Percentiles rank a stretch among this genome's conserved stretches.
Evolutionary conservation across 2,888 invertebrate species (phyloP).

Genomic region (Chironomus riparius): DNA sequence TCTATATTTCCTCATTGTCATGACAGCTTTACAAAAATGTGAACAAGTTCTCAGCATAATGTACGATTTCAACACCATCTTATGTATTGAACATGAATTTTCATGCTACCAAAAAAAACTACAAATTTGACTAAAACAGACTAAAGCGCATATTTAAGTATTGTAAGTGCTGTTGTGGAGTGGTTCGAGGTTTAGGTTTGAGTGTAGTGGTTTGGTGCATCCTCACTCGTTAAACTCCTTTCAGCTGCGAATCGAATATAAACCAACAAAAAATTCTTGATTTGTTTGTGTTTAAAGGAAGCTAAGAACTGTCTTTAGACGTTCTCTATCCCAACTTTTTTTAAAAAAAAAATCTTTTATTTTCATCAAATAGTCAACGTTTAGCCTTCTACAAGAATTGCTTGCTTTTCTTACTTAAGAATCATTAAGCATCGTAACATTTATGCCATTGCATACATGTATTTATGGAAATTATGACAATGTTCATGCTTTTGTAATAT

Average conservation of each 20-base stretch:
- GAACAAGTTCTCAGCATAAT: neutral
- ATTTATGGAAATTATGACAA: neutral
- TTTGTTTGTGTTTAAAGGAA: too few species aligned
- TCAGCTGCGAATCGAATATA: too few species aligned
- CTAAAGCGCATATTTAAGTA: too few species aligned
- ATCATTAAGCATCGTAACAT: slow-evolving; percentile 1
- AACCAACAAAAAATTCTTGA: too few species aligned
- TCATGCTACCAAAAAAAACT: too few species aligned
- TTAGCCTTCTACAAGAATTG: neutral
- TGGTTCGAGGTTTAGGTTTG: too few species aligned
- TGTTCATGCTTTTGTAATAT: neutral
- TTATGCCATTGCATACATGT: neutral
- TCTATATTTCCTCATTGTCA: neutral
- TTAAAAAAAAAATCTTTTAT: neutral
- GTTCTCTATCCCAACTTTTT: too few species aligned
- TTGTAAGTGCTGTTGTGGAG: too few species aligned
- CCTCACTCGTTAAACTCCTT: too few species aligned
- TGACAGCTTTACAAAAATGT: neutral
- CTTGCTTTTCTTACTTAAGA: neutral
- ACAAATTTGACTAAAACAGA: neutral
- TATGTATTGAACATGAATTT: neutral
- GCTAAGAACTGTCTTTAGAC: too few species aligned
- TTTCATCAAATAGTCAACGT: neutral
- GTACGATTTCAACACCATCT: neutral
- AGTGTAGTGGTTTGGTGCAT: too few species aligned